Base-by-base conservation (phyloP, 2,888 invertebrate species). In the Notodonta dromedarius region DNA sequence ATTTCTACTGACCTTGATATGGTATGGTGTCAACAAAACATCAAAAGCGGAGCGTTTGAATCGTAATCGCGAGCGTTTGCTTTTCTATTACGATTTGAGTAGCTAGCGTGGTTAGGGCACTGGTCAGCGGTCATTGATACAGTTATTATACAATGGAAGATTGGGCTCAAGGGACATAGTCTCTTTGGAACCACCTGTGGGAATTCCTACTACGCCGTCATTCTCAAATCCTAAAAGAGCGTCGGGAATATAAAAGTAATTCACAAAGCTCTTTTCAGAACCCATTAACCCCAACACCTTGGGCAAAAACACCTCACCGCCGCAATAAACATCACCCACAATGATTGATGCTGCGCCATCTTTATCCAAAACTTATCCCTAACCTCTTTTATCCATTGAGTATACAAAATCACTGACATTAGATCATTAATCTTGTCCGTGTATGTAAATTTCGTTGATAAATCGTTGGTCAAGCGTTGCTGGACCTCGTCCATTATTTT, bases 391-490 rank as follows among this genome's bases (percentile, higher is more conserved):
- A 71, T 71, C 73, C 63, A 65, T 71, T 76, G 73, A 78, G 68
- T 73, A 77, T 80, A 79, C 83, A 78, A 74, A 67, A 79, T 77
- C 79, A 80, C 82, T 78, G 82, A 80, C 84, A 81, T 72, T 68
- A 52, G 64, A 75, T 82, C 89, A 89, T 90, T 89, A 90, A 90
- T 90, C 90, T 89, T 66, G 64, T 73, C 78, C 77, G 82, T 87
- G 82, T 81, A 87, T 88, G 89, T 84, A 90, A 89, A 89, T 89
- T 88, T 85, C 76, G 70, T 84, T 86, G 88, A 88, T 87, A 88
- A 87, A 87, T 87, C 83, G 86, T 80, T 78, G 87, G 88, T 87
- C 88, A 85, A 85, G 80, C 73, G 72, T 69, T 73, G 62, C 75
- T 74, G 74, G 74, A 76, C 70, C 70, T 70, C 74, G 72, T 65